phyloP scores from a whole-genome alignment of 2,797 vertebrate species.

The Hypotaenidia okinawae region DNA sequence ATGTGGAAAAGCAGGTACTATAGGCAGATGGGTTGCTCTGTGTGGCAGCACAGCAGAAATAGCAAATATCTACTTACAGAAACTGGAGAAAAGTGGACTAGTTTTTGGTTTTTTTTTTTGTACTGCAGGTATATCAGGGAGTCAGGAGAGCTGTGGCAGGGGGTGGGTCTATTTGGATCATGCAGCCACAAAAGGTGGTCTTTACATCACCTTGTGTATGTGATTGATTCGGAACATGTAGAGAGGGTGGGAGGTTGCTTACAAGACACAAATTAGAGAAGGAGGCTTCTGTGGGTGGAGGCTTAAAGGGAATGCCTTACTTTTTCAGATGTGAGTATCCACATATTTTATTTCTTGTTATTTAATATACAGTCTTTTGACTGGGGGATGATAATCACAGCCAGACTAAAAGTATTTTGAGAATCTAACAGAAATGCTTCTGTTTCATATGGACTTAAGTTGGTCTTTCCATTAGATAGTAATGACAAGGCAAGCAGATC shows the following conservation, averaged over 20 bases:
- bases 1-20: slow-evolving; percentile 38
- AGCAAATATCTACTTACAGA: slow-evolving; percentile 35
- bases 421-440: background rate
- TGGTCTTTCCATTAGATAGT: background rate
- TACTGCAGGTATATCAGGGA: background rate
- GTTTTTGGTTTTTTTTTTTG: background rate
- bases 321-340: slow-evolving; percentile 9
- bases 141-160: background rate
- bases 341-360: background rate
- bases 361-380: background rate
- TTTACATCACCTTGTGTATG: background rate
- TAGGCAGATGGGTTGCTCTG: slow-evolving; percentile 53
- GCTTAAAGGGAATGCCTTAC: slow-evolving; percentile 40
- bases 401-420: background rate
- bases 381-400: background rate
- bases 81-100: slow-evolving; percentile 24
- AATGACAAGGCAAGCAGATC: background rate
- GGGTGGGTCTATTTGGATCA: background rate
- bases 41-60: slow-evolving; percentile 57
- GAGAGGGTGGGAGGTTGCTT: slow-evolving; percentile 47
- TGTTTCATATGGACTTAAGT: background rate
- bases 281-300: slow-evolving; percentile 44
- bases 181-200: background rate
- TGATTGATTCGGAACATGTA: background rate
- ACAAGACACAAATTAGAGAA: slow-evolving; percentile 19